phyloP scores from a whole-genome alignment of 2,888 invertebrate genomes.

The Nomada lathburiana region DNA sequence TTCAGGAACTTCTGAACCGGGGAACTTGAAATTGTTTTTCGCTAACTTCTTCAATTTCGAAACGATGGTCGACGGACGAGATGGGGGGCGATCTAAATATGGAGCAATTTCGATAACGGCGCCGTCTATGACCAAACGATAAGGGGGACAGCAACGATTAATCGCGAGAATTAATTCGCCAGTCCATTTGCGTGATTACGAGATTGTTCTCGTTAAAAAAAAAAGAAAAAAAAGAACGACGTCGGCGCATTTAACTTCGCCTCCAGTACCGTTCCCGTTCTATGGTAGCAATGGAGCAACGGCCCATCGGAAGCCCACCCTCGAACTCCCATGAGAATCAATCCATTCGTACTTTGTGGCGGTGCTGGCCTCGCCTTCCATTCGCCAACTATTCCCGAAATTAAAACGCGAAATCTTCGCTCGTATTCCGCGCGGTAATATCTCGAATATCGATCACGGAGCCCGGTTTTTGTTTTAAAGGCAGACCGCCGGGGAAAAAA shows the following conservation, averaged over 20 bases:
- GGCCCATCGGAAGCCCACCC: slow-evolving; percentile 31
- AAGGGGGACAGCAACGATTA: slow-evolving; percentile 8
- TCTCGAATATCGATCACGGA: not conserved
- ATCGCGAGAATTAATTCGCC: slow-evolving; percentile 29
- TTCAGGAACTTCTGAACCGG: not conserved
- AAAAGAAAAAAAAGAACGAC: not conserved
- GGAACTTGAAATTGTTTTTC: slow-evolving; percentile 13
- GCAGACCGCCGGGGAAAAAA: too few species aligned
- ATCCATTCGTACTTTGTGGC: slow-evolving; percentile 46
- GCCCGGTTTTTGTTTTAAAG: too few species aligned
- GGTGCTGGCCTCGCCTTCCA: not conserved
- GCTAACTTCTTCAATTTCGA: not conserved
- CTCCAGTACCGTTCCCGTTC: not conserved
- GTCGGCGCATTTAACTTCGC: slow-evolving; percentile 41
- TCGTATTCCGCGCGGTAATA: not conserved
- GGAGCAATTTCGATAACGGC: slow-evolving; percentile 3
- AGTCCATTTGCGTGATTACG: slow-evolving; percentile 51
- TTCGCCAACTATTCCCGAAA: slow-evolving; percentile 34
- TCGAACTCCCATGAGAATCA: slow-evolving; percentile 44
- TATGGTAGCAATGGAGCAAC: slow-evolving; percentile 28
- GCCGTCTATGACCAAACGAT: not conserved
- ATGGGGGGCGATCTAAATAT: not conserved
- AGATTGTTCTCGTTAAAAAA: slow-evolving; percentile 14
- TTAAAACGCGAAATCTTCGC: slow-evolving; percentile 48
- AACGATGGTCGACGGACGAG: not conserved